phyloP scores from a whole-genome alignment of 1,140 invertebrate genomes.

The Rhopalosiphum maidis region DNA sequence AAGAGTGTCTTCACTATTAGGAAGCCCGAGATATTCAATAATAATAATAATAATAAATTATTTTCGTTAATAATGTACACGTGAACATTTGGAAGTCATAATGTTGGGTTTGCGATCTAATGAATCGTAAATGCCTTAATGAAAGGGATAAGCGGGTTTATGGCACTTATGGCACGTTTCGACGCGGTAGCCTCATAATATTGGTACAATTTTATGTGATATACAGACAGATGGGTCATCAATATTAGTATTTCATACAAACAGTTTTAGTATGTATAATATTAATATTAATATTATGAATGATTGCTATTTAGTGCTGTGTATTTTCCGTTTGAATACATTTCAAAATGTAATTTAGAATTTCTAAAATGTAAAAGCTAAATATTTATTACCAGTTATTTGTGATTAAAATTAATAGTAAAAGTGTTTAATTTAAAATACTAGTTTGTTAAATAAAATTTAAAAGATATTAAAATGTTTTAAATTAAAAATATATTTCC shows the following conservation, averaged over 20 bases:
- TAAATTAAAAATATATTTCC: background rate
- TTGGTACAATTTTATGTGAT: conserved; percentile 47
- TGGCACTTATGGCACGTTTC: conserved; percentile 54
- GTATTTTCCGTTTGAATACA: background rate
- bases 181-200: background rate
- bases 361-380: background rate
- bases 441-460: background rate
- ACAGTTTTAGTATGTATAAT: background rate
- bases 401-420: background rate
- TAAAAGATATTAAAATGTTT: background rate
- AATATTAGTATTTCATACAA: background rate
- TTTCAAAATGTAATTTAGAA: background rate
- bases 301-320: background rate
- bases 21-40: conserved; percentile 29
- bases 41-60: conserved; percentile 53
- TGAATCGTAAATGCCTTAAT: conserved; percentile 51
- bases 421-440: background rate
- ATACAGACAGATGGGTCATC: conserved; percentile 30
- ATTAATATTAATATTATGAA: conserved; percentile 19
- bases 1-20: conserved; percentile 38
- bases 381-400: background rate
- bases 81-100: conserved; percentile 57
- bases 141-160: conserved; percentile 56
- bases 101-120: conserved; percentile 56
- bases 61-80: conserved; percentile 49